phyloP scores from a whole-genome alignment of 2,113 vertebrate genomes.

The Pseudonaja textilis region DNA sequence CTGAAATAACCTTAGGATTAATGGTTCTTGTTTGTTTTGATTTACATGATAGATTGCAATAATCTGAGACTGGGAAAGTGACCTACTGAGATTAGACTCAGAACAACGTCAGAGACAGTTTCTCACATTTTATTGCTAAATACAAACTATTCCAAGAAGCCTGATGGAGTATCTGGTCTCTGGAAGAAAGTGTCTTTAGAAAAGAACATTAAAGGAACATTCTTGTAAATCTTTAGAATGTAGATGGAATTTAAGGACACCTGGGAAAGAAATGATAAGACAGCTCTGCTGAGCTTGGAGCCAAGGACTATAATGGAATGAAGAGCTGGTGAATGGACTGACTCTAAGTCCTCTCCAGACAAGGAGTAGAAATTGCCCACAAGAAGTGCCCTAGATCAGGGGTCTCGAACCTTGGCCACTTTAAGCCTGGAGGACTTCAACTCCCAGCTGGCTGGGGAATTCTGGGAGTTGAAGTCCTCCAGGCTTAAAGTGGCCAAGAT shows the following conservation, averaged over 20 bases:
- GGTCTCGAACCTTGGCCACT: no score
- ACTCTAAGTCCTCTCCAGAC: neutral
- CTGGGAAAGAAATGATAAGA: neutral
- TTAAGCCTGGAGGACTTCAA: no score
- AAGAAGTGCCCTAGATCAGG: neutral
- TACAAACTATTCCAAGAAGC: neutral
- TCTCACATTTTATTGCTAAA: slow-evolving; percentile 10
- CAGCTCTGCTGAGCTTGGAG: neutral
- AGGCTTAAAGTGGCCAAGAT: no score
- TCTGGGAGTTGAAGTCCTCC: no score
- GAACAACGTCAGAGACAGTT: slow-evolving; percentile 1
- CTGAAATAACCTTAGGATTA: slow-evolving; percentile 34
- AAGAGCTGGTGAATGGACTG: neutral
- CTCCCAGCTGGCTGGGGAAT: no score
- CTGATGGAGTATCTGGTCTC: neutral
- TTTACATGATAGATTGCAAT: slow-evolving; percentile 30
- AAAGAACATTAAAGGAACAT: neutral
- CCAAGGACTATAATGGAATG: neutral
- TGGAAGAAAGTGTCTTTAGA: neutral
- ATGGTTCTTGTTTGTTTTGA: slow-evolving; percentile 31
- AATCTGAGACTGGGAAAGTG: slow-evolving; percentile 29
- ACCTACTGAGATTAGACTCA: slow-evolving; percentile 16
- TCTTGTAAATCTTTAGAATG: neutral
- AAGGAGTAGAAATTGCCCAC: neutral
- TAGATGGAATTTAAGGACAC: neutral